Evolutionary conservation across 2,888 invertebrate genomes (phyloP).

Genomic region (Apodemia mormo): DNA sequence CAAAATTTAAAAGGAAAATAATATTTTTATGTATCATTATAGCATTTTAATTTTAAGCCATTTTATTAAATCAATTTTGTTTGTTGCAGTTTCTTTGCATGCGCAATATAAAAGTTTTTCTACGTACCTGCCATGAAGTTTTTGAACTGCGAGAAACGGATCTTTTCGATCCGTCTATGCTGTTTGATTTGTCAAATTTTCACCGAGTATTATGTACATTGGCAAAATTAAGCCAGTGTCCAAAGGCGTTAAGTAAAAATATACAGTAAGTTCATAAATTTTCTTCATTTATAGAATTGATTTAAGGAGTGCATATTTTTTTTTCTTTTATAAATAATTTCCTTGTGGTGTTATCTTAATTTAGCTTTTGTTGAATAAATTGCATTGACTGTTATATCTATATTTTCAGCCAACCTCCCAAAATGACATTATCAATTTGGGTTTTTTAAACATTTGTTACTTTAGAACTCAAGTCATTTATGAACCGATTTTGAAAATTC

Average conservation of each 20-base stretch:
- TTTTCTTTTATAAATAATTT: too few relatives aligned
- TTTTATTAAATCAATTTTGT: not conserved
- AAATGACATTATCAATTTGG: too few relatives aligned
- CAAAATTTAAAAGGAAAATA: too few relatives aligned
- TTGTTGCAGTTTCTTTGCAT: conserved; percentile 93
- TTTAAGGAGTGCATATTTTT: not conserved
- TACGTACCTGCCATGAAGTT: conserved; percentile 90
- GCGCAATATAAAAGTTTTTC: conserved; percentile 96
- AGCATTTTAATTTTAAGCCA: too few relatives aligned
- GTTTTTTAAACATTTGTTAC: too few relatives aligned
- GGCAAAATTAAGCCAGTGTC: conserved; percentile 92
- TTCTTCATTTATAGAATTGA: conserved; percentile 2
- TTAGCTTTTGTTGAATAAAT: too few relatives aligned
- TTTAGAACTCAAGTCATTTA: too few relatives aligned
- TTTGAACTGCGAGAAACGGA: conserved; percentile 93
- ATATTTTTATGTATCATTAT: too few relatives aligned
- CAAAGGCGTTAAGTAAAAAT: conserved; percentile 84
- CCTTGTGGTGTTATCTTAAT: too few relatives aligned
- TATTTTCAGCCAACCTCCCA: too few relatives aligned
- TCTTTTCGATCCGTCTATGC: conserved; percentile 96
- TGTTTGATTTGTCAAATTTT: conserved; percentile 97
- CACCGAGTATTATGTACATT: conserved; percentile 95
- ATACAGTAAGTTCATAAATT: conserved; percentile 84
- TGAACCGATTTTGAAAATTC: too few relatives aligned
- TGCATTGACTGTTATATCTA: too few relatives aligned